A percentile compares a stretch with the other conserved stretches of the same genome.
These are phyloP conservation scores for Amiota communis DNA, from an alignment of 2,888 invertebrate species.

Conservation along the genomic window DNA sequence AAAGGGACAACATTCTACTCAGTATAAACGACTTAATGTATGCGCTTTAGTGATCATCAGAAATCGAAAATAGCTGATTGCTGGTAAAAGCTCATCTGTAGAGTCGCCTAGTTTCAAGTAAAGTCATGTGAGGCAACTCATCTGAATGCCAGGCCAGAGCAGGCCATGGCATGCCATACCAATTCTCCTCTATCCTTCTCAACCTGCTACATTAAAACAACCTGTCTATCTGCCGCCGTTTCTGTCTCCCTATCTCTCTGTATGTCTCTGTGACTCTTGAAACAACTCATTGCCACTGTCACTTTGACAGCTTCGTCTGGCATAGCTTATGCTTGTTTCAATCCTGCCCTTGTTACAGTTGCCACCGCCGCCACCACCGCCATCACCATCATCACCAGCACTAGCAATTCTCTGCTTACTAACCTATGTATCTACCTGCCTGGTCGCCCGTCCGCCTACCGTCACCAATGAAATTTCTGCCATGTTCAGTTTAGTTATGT, in stretches of 20 bases:
- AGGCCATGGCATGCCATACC: neutral
- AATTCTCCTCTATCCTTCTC: too few relatives aligned
- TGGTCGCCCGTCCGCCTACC: slow-evolving; percentile 30
- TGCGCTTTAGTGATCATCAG: too few relatives aligned
- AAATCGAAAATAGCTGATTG: too few relatives aligned
- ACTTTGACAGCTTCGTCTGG: slow-evolving; percentile 15
- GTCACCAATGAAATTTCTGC: slow-evolving; percentile 34
- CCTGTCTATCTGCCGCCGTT: neutral
- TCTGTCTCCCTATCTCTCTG: neutral
- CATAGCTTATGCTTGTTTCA: slow-evolving; percentile 8
- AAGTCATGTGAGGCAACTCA: neutral
- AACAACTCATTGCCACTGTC: slow-evolving; percentile 25
- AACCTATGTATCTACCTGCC: neutral
- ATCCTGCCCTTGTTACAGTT: neutral
- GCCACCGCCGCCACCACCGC: slow-evolving; percentile 8
- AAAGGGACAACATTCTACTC: too few relatives aligned
- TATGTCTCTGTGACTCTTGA: slow-evolving; percentile 24
- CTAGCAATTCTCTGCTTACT: neutral
- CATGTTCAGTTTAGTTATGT: neutral
- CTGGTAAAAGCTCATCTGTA: too few relatives aligned
- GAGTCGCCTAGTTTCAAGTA: too few relatives aligned
- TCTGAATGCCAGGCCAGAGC: neutral
- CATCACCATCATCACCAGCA: neutral
- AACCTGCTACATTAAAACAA: neutral
- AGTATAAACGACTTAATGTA: too few relatives aligned